phyloP scores from a whole-genome alignment of 2,113 vertebrate genomes.

The Zootoca vivipara region DNA sequence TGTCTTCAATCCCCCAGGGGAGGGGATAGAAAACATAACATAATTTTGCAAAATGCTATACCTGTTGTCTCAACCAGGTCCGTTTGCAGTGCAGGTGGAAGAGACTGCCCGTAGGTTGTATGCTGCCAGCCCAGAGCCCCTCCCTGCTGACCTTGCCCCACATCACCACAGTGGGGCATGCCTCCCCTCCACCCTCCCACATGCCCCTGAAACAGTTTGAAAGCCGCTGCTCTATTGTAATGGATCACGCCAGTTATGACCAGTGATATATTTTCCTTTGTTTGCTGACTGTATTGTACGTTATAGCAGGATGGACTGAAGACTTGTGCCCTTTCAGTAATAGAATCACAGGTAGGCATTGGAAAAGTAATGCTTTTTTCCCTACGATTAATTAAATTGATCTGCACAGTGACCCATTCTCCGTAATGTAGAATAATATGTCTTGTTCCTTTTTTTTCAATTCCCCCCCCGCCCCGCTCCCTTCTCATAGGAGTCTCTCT shows the following conservation, averaged over 20 bases:
- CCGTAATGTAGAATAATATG: neutral
- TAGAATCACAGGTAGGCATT: neutral
- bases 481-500: conserved; percentile 7
- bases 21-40: too few relatives aligned
- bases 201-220: too few relatives aligned
- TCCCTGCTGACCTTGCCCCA: too few relatives aligned
- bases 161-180: too few relatives aligned
- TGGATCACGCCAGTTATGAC: neutral
- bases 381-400: neutral
- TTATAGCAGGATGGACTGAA: neutral
- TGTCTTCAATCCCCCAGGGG: too few relatives aligned
- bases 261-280: neutral
- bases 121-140: too few relatives aligned
- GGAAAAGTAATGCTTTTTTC: neutral
- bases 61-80: too few relatives aligned
- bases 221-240: neutral
- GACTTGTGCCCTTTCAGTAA: neutral
- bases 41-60: too few relatives aligned
- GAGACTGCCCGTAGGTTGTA: too few relatives aligned
- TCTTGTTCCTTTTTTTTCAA: neutral
- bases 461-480: neutral
- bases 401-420: neutral
- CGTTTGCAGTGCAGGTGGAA: too few relatives aligned
- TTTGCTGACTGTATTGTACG: conserved; percentile 28
- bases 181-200: too few relatives aligned